Evolutionary conservation across 1,140 invertebrate species (phyloP), one percentile per base, ranked within the genome.

Genomic region (Drosophila sp.): DNA sequence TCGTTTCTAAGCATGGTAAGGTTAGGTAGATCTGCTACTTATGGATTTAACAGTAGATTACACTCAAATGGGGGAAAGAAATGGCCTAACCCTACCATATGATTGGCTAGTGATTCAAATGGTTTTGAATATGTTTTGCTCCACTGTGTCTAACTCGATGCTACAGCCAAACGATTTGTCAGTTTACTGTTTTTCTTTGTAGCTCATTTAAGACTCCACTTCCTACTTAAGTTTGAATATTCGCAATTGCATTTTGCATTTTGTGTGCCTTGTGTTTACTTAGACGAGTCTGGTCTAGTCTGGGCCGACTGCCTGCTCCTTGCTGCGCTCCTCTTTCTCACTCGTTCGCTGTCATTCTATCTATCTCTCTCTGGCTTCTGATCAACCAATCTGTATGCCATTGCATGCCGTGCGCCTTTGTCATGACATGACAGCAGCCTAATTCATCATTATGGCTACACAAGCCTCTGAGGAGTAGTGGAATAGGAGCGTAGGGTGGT

Each of bases 381-480:
- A 50, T 47, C 62, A 32, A 33, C 3, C 33, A 40, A 40, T 10
- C 60, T 50, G 54, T 25, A 50, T 50, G 44, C 10, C 6, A 80
- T 83, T 66, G 87, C 87, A 90, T 90, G 87, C 87, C 78, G 83
- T 72, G 76, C 78, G 83, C 83, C 80, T 90, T 84, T 89, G 87
- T 90, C 87, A 90, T 90, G 87, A 90, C 87, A 90, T 90, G 87
- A 90, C 87, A 90, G 87, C 87, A 90, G 82, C 82, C 87, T 90
- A 90, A 90, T 90, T 90, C 87, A 90, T 90, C 87, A 90, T 90
- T 90, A 90, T 89, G 84, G 84, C 69, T 80, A 77, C 77, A 80
- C 58, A 72, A 55, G 68, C 66, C 41, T 25, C 56, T 23, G 30
- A 17, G 6, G 30, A 56, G 10, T 56, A 30, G 4, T 40, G 63